Base-by-base conservation (phyloP, 2,113 vertebrate species). In the Serilophus lunatus region DNA sequence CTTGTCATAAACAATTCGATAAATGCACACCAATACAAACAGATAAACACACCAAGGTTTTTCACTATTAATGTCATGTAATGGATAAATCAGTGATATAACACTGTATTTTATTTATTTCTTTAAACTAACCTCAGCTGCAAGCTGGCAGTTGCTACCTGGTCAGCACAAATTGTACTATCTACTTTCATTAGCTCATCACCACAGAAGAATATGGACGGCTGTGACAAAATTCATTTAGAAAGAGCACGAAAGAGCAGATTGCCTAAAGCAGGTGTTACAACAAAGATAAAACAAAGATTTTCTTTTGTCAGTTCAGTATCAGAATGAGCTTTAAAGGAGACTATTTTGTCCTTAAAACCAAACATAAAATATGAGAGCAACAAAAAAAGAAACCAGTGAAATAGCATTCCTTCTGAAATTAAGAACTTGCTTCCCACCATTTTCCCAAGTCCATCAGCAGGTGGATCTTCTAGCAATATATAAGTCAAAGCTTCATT, bases 1-100 rank as follows among this genome's bases (percentile, higher is more conserved):
- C 98, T 98, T 99, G 99, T 99, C 99, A 99, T 99, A 99, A 99
- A 99, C 99, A 99, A 99, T 99, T 99, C 98, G 98, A 99, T 99
- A 98, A 99, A 98, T 98, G 98, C 98, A 98, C 98, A 98, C 98
- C 98, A 99, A 99, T 97, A 99, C 98, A 99, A 99, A 99, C 99
- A 99, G 99, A 99, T 99, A 99, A 99, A 99, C 98, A 98, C 98
- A 97, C 98, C 96, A 96, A 98, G 98, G 98, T 98, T 98, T 98
- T 98, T 98, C 98, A 97, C 98, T 97, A 98, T 98, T 99, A 99
- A 99, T 98, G 98, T 98, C 97, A 98, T 97, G 98, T 99, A 99
- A 99, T 99, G 98, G 98, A 98, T 98, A 99, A 98, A 99, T 99
- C 98, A 99, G 98, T 97, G 98, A 98, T 97, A 98, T 96, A 97